Conservation (phyloP, 2,113 vertebrate species). For the Dissostichus mawsoni region DNA sequence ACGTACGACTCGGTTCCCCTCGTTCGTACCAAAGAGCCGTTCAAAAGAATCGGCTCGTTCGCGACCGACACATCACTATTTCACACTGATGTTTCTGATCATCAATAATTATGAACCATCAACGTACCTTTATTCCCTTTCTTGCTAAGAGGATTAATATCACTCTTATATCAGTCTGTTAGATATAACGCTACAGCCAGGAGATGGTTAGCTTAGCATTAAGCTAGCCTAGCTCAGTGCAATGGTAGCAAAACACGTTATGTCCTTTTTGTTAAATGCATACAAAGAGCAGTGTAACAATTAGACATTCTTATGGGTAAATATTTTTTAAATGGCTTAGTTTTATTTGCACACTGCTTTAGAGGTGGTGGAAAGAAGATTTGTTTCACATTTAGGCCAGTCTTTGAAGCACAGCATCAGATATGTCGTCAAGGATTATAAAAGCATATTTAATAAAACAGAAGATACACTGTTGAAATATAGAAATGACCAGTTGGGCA, state of each 20-base stretch:
- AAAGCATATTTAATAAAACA: conserved; percentile 30
- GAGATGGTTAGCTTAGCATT: neutral
- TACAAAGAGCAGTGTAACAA: neutral
- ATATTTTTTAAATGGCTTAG: too few species aligned
- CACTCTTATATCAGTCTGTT: neutral
- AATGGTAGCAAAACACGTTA: neutral
- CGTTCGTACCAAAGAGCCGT: too few species aligned
- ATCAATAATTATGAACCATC: neutral
- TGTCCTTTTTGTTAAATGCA: neutral
- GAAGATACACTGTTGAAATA: conserved; percentile 22
- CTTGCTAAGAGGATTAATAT: neutral
- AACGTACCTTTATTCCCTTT: neutral
- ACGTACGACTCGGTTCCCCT: too few species aligned
- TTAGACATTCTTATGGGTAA: neutral
- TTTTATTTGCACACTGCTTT: neutral
- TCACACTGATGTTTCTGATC: neutral
- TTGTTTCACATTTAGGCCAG: neutral
- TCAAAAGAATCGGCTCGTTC: too few species aligned
- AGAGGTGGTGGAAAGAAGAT: neutral
- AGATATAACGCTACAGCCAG: neutral
- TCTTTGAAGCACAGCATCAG: neutral
- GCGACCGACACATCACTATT: too few species aligned
- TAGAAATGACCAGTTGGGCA: conserved; percentile 31
- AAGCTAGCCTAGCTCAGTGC: neutral
- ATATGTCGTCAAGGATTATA: neutral